Conservation (phyloP, 2,113 vertebrate genomes). For the Thamnaconus septentrionalis region DNA sequence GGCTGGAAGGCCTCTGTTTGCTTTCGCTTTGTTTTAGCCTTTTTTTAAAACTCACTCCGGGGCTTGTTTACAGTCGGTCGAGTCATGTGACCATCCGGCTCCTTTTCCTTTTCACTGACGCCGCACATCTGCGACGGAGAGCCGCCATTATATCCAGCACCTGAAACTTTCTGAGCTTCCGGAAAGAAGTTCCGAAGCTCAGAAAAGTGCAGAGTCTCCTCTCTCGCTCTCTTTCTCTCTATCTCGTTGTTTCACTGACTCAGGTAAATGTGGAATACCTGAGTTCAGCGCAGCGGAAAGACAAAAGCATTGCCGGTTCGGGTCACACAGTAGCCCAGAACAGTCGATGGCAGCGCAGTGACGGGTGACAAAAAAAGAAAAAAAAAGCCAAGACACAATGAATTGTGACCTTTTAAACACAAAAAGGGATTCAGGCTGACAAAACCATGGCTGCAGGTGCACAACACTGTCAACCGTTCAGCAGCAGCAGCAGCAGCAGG, state of each 20-base stretch:
- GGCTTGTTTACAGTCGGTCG: background rate
- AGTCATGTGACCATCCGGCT: background rate
- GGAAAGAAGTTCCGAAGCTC: too few relatives aligned
- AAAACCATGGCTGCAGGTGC: slow-evolving; percentile 13
- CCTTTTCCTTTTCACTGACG: too few relatives aligned
- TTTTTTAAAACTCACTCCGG: background rate
- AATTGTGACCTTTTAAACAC: slow-evolving; percentile 10
- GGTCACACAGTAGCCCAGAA: slow-evolving; percentile 16
- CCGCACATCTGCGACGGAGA: too few relatives aligned
- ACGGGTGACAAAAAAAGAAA: slow-evolving; percentile 1
- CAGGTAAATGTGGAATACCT: slow-evolving; percentile 1
- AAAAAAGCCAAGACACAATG: background rate
- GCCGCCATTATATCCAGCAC: too few relatives aligned
- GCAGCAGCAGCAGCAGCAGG: background rate
- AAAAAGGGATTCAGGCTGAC: background rate
- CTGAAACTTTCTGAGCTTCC: too few relatives aligned
- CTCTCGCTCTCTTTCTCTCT: background rate
- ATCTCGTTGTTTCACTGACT: background rate
- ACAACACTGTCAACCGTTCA: background rate
- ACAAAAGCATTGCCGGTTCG: slow-evolving; percentile 7
- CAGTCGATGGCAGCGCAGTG: slow-evolving; percentile 8
- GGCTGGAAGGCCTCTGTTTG: background rate
- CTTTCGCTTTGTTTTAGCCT: background rate
- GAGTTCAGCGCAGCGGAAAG: slow-evolving; percentile 1
- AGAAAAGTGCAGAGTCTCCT: too few relatives aligned